Evolutionary conservation across 2,113 vertebrate species (phyloP), one percentile per base, ranked within the genome.

Genomic region (Aegithalos caudatus): DNA sequence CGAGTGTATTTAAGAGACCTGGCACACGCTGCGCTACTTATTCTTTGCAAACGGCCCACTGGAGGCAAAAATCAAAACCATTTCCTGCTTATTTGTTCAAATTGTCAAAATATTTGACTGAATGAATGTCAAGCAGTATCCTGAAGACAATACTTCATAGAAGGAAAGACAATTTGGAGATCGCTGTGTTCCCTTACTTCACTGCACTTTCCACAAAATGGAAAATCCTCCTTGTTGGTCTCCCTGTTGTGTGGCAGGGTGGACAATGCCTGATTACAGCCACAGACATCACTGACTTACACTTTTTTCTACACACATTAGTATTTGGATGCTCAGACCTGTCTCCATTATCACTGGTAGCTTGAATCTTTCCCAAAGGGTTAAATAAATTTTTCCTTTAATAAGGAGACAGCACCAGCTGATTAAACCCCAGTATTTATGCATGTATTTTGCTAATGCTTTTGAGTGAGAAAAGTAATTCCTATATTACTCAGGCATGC

Each of bases 61-160:
- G 33, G 24, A 67, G 51, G 47, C 25, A 84, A 92, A 91, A 86
- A 84, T 51, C 44, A 70, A 81, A 90, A 42, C 25, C 12, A 53
- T 74, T 86, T 89, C 69, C 70, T 69, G 62, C 58, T 94, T 77
- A 40, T 93, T 88, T 91, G 35, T 70, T 88, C 67, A 73, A 79
- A 70, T 76, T 72, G 78, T 92, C 67, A 77, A 86, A 90, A 73
- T 54, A 57, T 45, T 90, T 79, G 77, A 84, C 48, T 29, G 58
- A 82, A 72, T 80, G 37, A 87, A 90, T 53, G 37, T 58, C 74
- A 66, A 86, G n/a, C 35, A 40, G 28, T 44, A 80, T 81, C 66
- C 65, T 73, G 58, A 72, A 86, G 66, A 80, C 38, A 66, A 31
- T 57, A 40, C 24, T 85, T 82, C 33, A 37, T 8, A 64, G 61